These are phyloP conservation scores for Siniperca undulata DNA, from an alignment of 2,797 vertebrate species.

Conservation along the genomic window DNA sequence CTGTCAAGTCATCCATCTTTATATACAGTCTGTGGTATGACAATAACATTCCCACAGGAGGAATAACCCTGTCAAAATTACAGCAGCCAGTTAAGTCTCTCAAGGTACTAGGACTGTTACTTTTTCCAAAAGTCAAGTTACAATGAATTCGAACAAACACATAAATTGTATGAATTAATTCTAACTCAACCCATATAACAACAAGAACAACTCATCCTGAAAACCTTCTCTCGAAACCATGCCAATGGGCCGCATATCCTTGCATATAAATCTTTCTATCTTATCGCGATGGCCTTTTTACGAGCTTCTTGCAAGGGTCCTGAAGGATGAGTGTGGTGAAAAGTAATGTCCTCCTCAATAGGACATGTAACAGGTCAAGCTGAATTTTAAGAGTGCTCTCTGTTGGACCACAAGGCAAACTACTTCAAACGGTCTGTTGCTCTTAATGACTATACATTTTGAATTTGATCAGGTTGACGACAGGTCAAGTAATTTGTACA, in stretches of 20 bases:
- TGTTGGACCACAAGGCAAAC: background rate
- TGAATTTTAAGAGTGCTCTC: background rate
- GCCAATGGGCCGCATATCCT: too few species aligned
- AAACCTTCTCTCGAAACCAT: background rate
- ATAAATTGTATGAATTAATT: background rate
- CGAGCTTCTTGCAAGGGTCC: background rate
- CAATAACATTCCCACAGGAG: too few species aligned
- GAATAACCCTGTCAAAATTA: too few species aligned
- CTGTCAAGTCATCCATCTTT: too few species aligned
- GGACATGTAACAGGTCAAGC: background rate
- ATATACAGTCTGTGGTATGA: too few species aligned
- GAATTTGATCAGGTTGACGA: background rate
- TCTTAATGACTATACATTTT: background rate
- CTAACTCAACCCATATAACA: background rate
- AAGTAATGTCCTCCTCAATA: too few species aligned
- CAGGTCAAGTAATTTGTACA: background rate
- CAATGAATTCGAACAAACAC: background rate
- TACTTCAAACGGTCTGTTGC: too few species aligned
- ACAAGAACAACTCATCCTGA: too few species aligned
- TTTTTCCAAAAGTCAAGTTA: too few species aligned
- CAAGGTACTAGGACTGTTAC: too few species aligned
- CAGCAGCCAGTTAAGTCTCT: too few species aligned
- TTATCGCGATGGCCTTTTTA: background rate
- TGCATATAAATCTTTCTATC: too few species aligned
- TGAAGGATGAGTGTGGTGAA: background rate